Evolutionary conservation across 2,113 vertebrate species (phyloP), one percentile per base, ranked within the genome.

Genomic region (Aegotheles bennettii): DNA sequence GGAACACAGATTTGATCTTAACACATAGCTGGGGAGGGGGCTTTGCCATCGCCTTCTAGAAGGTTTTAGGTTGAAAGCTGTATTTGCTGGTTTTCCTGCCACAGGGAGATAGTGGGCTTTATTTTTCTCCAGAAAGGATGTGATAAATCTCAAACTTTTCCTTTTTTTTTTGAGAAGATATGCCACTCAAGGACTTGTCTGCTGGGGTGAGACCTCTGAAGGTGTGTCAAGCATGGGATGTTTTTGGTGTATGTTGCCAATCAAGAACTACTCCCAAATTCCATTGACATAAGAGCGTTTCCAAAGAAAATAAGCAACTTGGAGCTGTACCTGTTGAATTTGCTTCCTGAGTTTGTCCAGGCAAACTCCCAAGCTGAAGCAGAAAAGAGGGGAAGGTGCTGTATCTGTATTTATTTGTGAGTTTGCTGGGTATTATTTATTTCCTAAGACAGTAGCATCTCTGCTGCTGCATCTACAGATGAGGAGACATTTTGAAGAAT

Each of bases 261-360:
- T 35, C 65, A 38, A 61, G 53, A 82, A 5, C 26, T 31, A 3
- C 8, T 73, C 53, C 38, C 33, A 16, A 3, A 64, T 65, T 48
- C 36, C 45, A 25, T 3, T 15, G 51, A 6, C 5, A 0, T 8
- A 3, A 20, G 20, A 43, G 10, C 5, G 23, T 74, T 89, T 35
- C 42, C 9, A 74, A 67, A 64, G 47, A 56, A 33, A 78, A 16
- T 3, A 29, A 33, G 25, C 33, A 69, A 11, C 47, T 90, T n/a
- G 3, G 26, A 47, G 54, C 61, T 54, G 6, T 21, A 10, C 33
- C 57, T 54, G 45, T 63, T 90, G 23, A 17, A 61, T 84, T 79
- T 75, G 16, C 43, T 59, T 48, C 80, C 60, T 69, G 60, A 40
- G 7, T 35, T 79, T 57, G 35, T 38, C 63, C 57, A 21, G 40